Evolutionary conservation across 2,888 invertebrate species (phyloP).

Genomic region (Leptogaster cylindrica): DNA sequence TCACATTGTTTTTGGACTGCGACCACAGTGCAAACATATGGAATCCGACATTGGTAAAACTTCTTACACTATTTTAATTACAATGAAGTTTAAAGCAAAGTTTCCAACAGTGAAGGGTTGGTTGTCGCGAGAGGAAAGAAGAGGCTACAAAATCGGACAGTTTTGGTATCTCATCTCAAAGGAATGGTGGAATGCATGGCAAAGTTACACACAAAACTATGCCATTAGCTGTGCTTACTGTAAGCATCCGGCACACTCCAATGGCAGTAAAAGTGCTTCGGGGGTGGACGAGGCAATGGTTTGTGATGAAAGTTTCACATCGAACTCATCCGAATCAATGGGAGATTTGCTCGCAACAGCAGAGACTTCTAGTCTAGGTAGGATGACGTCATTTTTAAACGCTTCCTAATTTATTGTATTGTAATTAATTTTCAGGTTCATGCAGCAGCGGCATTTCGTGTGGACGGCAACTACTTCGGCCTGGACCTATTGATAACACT

Average conservation of each 20-base stretch:
- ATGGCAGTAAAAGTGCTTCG: slow-evolving; percentile 38
- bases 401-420: neutral
- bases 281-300: slow-evolving; percentile 69
- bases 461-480: slow-evolving; percentile 64
- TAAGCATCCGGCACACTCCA: slow-evolving; percentile 54
- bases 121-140: slow-evolving; percentile 77
- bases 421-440: slow-evolving; percentile 53
- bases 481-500: slow-evolving; percentile 80
- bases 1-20: slow-evolving; percentile 84
- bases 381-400: slow-evolving; percentile 13
- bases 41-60: slow-evolving; percentile 80
- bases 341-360: slow-evolving; percentile 68
- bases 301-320: slow-evolving; percentile 75
- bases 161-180: slow-evolving; percentile 88
- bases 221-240: slow-evolving; percentile 63
- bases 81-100: neutral
- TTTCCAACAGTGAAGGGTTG: slow-evolving; percentile 72
- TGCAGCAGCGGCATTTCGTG: slow-evolving; percentile 73
- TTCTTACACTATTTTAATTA: neutral
- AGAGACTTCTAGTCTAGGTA: slow-evolving; percentile 64
- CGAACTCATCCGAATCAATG: slow-evolving; percentile 70
- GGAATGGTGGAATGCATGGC: slow-evolving; percentile 88
- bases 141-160: slow-evolving; percentile 80
- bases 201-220: slow-evolving; percentile 68
- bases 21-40: slow-evolving; percentile 80